Percentiles rank a stretch among this genome's conserved stretches.
phyloP scores from a whole-genome alignment of 2,888 invertebrate species.

The Nysson spinosus region DNA sequence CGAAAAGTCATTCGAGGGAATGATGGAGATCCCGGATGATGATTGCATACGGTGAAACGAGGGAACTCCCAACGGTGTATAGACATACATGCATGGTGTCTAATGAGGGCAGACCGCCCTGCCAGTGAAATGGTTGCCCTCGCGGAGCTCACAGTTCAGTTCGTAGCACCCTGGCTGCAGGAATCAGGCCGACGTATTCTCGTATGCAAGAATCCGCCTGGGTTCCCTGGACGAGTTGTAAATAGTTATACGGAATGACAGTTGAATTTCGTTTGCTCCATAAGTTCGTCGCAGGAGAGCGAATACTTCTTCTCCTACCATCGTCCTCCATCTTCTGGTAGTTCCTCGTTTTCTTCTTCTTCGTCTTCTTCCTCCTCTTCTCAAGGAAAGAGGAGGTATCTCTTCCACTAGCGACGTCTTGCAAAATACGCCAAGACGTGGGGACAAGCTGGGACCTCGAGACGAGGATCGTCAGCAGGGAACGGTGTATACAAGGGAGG shows the following conservation, averaged over 20 bases:
- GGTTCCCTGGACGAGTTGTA: slow-evolving; percentile 60
- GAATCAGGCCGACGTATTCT: slow-evolving; percentile 35
- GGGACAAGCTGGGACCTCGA: slow-evolving; percentile 5
- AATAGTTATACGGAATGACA: slow-evolving; percentile 73
- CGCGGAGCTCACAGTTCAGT: slow-evolving; percentile 13
- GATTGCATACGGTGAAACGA: slow-evolving; percentile 45
- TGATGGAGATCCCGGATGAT: slow-evolving; percentile 56
- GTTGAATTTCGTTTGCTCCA: slow-evolving; percentile 65
- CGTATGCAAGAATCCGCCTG: slow-evolving; percentile 66
- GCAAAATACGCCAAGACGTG: slow-evolving; percentile 38
- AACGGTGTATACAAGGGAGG: neutral
- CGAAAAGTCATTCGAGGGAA: slow-evolving; percentile 60
- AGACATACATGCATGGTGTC: slow-evolving; percentile 40
- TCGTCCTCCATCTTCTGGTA: slow-evolving; percentile 13
- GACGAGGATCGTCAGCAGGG: slow-evolving; percentile 8
- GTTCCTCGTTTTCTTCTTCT: slow-evolving; percentile 9
- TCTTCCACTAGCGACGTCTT: slow-evolving; percentile 36
- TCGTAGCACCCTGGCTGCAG: slow-evolving; percentile 14
- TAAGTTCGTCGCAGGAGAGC: slow-evolving; percentile 60
- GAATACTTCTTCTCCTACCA: neutral
- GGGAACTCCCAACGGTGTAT: slow-evolving; percentile 30
- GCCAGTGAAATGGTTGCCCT: slow-evolving; percentile 50
- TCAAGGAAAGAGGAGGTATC: neutral
- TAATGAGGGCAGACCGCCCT: slow-evolving; percentile 68
- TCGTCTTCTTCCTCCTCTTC: slow-evolving; percentile 2